A percentile compares a stretch with the other conserved stretches of the same genome.
Conservation (phyloP, 1,140 invertebrate species). For the Wiebesia pumilae region DNA sequence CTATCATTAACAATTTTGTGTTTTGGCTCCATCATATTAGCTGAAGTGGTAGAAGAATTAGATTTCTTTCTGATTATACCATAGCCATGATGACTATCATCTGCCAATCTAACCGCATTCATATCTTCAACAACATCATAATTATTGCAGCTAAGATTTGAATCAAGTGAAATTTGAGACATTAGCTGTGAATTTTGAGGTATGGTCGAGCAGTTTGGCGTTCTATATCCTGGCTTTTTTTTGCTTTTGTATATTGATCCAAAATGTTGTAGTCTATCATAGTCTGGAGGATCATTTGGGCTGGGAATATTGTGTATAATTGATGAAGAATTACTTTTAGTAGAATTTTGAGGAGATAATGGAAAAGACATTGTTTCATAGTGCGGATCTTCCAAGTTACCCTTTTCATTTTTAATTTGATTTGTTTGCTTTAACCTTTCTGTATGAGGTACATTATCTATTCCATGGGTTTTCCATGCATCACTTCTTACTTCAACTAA, state of each 20-base stretch:
- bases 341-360: slow-evolving; percentile 56
- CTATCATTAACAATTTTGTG: slow-evolving; percentile 84
- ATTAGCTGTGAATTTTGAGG: slow-evolving; percentile 56
- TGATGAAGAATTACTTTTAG: slow-evolving; percentile 61
- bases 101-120: slow-evolving; percentile 80
- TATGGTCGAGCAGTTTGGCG: slow-evolving; percentile 56
- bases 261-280: slow-evolving; percentile 87
- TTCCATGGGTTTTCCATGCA: slow-evolving; percentile 85
- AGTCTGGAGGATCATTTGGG: slow-evolving; percentile 73
- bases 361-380: slow-evolving; percentile 66
- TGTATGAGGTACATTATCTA: slow-evolving; percentile 82
- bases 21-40: slow-evolving; percentile 72
- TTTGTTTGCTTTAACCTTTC: slow-evolving; percentile 68
- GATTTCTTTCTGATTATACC: slow-evolving; percentile 83
- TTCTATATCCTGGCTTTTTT: slow-evolving; percentile 81
- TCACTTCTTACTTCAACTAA: slow-evolving; percentile 82
- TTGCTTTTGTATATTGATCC: slow-evolving; percentile 82
- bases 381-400: slow-evolving; percentile 60
- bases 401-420: slow-evolving; percentile 55
- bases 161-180: slow-evolving; percentile 57
- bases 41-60: slow-evolving; percentile 62
- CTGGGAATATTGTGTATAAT: slow-evolving; percentile 62
- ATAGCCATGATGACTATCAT: slow-evolving; percentile 86
- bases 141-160: slow-evolving; percentile 75
- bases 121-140: slow-evolving; percentile 83